A percentile compares a stretch with the other conserved stretches of the same genome.
Evolutionary conservation across 2,888 invertebrate species (phyloP).

Genomic region (Hedya salicella): DNA sequence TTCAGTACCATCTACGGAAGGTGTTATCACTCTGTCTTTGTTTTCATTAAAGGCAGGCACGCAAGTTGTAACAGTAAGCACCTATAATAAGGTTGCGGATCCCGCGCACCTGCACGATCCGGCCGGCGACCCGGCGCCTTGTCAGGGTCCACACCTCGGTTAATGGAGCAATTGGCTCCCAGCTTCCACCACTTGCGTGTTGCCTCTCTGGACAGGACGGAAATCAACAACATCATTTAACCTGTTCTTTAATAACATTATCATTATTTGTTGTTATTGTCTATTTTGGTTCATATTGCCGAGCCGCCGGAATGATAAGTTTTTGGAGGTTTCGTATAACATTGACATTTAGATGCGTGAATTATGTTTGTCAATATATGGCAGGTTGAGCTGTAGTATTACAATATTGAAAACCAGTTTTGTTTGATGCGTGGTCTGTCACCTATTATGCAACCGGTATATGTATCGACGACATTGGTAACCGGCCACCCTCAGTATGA

Average conservation of each 20-base stretch:
- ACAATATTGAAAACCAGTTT: slow-evolving; percentile 4
- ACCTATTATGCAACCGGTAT: not conserved
- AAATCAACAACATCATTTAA: not conserved
- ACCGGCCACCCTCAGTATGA: not conserved
- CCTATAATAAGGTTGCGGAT: too few relatives aligned
- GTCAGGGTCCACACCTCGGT: too few relatives aligned
- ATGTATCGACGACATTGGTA: not conserved
- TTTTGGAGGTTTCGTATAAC: slow-evolving; percentile 1
- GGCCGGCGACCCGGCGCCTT: too few relatives aligned
- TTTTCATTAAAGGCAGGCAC: too few relatives aligned
- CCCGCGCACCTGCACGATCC: too few relatives aligned
- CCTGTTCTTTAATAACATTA: not conserved
- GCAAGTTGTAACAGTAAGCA: too few relatives aligned
- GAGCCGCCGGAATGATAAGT: not conserved
- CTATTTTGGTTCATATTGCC: not conserved
- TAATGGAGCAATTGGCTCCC: too few relatives aligned
- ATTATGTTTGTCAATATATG: not conserved
- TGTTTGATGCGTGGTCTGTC: not conserved
- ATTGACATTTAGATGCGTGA: slow-evolving; percentile 26
- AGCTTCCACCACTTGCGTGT: too few relatives aligned
- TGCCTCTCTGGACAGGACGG: too few relatives aligned
- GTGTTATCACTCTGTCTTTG: too few relatives aligned
- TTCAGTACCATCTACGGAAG: too few relatives aligned
- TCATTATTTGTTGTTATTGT: not conserved
- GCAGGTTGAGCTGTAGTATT: not conserved